A percentile compares a stretch with the other conserved stretches of the same genome.
Conservation (phyloP, 2,888 invertebrate species). For the Leucozona laternaria region DNA sequence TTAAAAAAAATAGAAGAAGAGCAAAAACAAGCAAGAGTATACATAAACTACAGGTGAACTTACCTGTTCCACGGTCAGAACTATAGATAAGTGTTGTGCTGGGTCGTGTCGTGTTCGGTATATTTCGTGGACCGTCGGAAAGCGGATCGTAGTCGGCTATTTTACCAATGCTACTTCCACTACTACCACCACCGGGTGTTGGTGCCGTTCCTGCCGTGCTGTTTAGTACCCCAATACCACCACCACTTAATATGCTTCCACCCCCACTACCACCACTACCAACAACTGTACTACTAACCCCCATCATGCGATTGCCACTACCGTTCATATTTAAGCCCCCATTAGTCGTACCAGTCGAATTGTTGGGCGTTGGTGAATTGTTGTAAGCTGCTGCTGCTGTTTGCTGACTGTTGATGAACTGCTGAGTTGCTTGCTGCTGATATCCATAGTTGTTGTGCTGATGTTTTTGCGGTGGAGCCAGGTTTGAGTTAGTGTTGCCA, state of each 20-base stretch:
- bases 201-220: constrained; percentile 60
- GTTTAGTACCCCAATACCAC: constrained; percentile 77
- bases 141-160: constrained; percentile 93
- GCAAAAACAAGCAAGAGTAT: constrained; percentile 17
- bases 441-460: constrained; percentile 71
- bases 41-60: constrained; percentile 79
- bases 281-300: constrained; percentile 57
- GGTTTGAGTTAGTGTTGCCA: constrained; percentile 69
- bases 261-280: constrained; percentile 76
- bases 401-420: constrained; percentile 74
- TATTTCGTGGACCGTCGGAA: constrained; percentile 88
- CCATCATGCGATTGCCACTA: constrained; percentile 64
- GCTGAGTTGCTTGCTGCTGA: constrained; percentile 65
- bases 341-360: constrained; percentile 55
- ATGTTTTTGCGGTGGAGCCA: constrained; percentile 70
- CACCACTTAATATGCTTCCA: constrained; percentile 67
- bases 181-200: constrained; percentile 60
- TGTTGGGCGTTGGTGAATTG: constrained; percentile 66
- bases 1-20: constrained; percentile 6
- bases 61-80: constrained; percentile 89
- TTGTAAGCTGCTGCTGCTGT: constrained; percentile 77
- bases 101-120: constrained; percentile 90
- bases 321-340: constrained; percentile 73
- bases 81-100: constrained; percentile 94
- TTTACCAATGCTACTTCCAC: constrained; percentile 86